A percentile compares a stretch with the other conserved stretches of the same genome.
Evolutionary conservation across 2,113 vertebrate genomes (phyloP).

Genomic region (Antigone vipio): DNA sequence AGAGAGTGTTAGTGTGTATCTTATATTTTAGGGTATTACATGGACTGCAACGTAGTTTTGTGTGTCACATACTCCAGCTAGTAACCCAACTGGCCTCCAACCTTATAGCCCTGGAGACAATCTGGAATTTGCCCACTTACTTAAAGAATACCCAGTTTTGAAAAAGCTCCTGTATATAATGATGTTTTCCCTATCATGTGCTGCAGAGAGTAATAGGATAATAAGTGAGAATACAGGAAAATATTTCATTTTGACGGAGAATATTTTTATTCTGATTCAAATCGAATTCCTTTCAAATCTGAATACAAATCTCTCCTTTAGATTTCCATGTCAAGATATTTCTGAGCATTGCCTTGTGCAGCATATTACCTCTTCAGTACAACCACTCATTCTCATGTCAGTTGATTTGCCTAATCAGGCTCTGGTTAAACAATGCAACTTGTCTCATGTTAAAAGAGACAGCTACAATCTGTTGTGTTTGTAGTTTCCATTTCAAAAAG

Average conservation of each 20-base stretch:
- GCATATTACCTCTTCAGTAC: background rate
- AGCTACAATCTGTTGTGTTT: slow-evolving; percentile 33
- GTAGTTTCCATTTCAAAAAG: background rate
- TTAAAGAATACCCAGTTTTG: background rate
- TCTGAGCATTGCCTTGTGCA: background rate
- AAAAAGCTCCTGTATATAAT: background rate
- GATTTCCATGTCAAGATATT: background rate
- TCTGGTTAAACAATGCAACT: background rate
- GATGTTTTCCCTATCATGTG: background rate
- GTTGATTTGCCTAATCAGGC: slow-evolving; percentile 38
- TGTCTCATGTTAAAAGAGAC: background rate
- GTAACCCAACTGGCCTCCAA: background rate
- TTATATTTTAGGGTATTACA: background rate
- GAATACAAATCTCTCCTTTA: background rate
- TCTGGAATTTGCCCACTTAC: background rate
- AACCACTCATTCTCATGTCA: background rate
- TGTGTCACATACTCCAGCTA: background rate
- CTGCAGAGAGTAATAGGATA: background rate
- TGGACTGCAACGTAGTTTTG: background rate
- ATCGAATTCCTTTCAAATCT: background rate
- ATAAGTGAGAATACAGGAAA: background rate
- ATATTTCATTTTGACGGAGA: background rate
- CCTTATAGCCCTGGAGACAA: background rate
- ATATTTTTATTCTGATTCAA: background rate
- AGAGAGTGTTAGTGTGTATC: background rate